Evolutionary conservation across 1,140 invertebrate species (phyloP).

Genomic region (Cherax destructor): DNA sequence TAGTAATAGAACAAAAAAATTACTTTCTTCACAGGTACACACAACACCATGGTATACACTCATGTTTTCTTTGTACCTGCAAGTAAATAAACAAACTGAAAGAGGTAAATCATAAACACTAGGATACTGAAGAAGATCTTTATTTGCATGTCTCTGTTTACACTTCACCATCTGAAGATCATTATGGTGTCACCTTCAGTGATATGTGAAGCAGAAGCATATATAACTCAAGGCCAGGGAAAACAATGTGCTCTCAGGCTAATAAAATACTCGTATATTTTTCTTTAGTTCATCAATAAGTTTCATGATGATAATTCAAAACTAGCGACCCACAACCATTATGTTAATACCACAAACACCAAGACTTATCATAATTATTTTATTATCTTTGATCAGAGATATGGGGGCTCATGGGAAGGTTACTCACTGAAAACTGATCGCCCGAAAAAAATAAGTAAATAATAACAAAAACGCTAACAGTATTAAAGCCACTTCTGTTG

Average conservation of each 20-base stretch:
- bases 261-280: neutral
- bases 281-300: neutral
- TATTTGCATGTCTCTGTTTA: neutral
- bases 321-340: slow-evolving; percentile 48
- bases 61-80: too few species aligned
- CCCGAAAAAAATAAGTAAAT: neutral
- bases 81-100: neutral
- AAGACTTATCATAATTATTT: neutral
- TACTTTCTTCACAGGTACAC: too few species aligned
- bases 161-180: neutral
- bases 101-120: neutral
- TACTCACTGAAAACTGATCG: neutral
- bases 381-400: slow-evolving; percentile 34
- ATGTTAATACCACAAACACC: neutral
- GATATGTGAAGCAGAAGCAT: neutral
- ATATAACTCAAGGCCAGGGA: slow-evolving; percentile 6
- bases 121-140: neutral
- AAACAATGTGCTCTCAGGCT: slow-evolving; percentile 21
- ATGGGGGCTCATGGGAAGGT: slow-evolving; percentile 42
- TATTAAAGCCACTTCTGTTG: neutral
- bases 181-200: neutral
- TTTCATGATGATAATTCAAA: neutral
- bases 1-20: too few species aligned
- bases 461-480: neutral
- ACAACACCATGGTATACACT: too few species aligned